phyloP scores from a whole-genome alignment of 2,113 vertebrate genomes.

The Heterotis niloticus region DNA sequence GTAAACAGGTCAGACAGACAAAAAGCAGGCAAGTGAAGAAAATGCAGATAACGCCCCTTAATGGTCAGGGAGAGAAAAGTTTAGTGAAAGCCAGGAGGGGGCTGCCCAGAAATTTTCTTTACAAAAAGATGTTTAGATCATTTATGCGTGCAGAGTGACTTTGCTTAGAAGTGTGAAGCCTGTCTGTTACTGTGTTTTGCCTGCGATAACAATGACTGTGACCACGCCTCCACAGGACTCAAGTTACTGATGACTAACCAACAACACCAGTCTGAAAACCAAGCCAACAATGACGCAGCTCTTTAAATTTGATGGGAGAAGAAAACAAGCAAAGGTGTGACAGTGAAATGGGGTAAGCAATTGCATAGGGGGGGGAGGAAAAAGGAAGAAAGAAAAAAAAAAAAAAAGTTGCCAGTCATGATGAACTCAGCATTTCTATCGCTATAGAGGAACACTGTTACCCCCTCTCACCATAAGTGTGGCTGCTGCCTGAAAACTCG shows the following conservation, averaged over 20 bases:
- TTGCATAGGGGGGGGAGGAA: conserved; percentile 4
- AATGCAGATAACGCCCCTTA: no score
- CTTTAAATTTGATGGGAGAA: neutral
- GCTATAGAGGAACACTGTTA: conserved; percentile 25
- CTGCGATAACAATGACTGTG: no score
- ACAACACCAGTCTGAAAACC: no score
- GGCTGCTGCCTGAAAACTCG: no score
- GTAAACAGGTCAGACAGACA: no score
- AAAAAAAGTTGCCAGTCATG: conserved; percentile 24
- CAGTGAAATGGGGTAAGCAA: neutral
- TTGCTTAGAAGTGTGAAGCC: no score
- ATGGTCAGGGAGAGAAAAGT: no score
- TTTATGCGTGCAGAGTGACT: no score
- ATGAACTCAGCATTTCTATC: conserved; percentile 34
- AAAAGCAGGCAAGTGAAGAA: neutral
- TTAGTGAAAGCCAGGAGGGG: no score
- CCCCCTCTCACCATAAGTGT: no score
- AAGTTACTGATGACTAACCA: neutral
- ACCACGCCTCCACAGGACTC: neutral
- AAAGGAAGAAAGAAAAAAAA: conserved; percentile 12
- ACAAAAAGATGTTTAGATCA: neutral
- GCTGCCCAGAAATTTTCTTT: neutral
- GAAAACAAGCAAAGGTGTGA: neutral
- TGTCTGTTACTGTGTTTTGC: neutral
- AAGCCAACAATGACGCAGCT: neutral